Evolutionary conservation across 2,888 invertebrate species (phyloP).

Genomic region (Conomelus anceps): DNA sequence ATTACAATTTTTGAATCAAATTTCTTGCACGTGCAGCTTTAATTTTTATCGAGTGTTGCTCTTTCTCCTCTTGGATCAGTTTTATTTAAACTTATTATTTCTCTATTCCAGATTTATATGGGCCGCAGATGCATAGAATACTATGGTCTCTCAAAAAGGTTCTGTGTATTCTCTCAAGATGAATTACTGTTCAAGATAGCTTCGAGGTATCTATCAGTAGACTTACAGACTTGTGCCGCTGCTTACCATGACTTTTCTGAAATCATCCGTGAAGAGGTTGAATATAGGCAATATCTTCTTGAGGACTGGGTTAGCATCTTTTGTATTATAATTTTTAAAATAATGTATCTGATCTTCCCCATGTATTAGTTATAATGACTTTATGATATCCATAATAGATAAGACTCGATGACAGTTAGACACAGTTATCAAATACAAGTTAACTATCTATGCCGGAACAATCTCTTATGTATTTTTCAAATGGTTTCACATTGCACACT

Average conservation of each 20-base stretch:
- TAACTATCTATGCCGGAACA: too few species aligned
- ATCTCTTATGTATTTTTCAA: too few species aligned
- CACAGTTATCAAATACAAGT: too few species aligned
- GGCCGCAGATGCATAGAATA: constrained; percentile 91
- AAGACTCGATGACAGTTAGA: too few species aligned
- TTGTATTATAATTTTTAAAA: too few species aligned
- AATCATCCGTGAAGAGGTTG: constrained; percentile 80
- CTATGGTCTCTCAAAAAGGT: constrained; percentile 84
- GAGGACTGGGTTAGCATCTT: constrained; percentile 46
- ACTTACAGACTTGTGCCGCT: constrained; percentile 81
- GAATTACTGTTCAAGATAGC: constrained; percentile 97
- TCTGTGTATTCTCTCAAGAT: constrained; percentile 98
- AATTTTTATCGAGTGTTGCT: neutral
- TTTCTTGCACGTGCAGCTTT: neutral
- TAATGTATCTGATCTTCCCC: too few species aligned
- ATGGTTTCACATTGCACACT: too few species aligned
- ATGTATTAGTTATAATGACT: too few species aligned
- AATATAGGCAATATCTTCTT: constrained; percentile 63
- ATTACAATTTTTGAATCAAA: too few species aligned
- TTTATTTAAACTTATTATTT: constrained; percentile 28
- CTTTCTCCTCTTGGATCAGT: neutral
- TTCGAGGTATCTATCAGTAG: constrained; percentile 71
- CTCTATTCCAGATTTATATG: constrained; percentile 61
- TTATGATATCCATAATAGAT: too few species aligned
- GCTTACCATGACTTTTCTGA: constrained; percentile 86